Evolutionary conservation across 2,113 vertebrate species (phyloP).

Genomic region (Mesoclemmys tuberculata): DNA sequence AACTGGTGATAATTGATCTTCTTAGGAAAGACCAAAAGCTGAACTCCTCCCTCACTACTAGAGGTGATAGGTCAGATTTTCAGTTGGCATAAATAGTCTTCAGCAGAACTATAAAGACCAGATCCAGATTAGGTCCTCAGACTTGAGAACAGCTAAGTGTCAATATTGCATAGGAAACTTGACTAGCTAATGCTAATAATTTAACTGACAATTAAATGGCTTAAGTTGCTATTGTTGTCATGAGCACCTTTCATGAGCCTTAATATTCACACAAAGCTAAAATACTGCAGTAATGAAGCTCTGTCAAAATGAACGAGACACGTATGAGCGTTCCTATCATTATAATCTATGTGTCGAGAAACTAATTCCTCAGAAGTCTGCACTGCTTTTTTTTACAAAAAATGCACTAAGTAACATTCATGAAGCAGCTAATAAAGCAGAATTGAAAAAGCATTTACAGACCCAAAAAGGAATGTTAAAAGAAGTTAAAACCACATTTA

Average conservation of each 20-base stretch:
- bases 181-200: fast-evolving
- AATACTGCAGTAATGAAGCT: not conserved
- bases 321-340: not conserved
- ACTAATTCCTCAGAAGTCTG: not conserved
- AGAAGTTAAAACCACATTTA: not conserved
- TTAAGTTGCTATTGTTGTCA: not conserved
- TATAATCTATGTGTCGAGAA: not conserved
- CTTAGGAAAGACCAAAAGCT: not conserved
- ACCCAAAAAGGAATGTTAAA: not conserved
- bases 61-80: not conserved
- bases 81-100: not conserved
- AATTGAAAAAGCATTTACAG: not conserved
- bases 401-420: not conserved
- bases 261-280: not conserved
- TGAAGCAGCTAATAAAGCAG: not conserved
- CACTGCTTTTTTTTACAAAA: not conserved
- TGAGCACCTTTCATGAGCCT: not conserved
- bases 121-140: not conserved
- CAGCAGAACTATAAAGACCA: not conserved
- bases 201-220: not conserved
- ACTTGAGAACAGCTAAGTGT: not conserved
- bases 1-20: not conserved
- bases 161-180: not conserved
- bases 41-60: not conserved
- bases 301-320: not conserved